phyloP scores from a whole-genome alignment of 2,888 invertebrate species.

The Petrophora chlorosata region DNA sequence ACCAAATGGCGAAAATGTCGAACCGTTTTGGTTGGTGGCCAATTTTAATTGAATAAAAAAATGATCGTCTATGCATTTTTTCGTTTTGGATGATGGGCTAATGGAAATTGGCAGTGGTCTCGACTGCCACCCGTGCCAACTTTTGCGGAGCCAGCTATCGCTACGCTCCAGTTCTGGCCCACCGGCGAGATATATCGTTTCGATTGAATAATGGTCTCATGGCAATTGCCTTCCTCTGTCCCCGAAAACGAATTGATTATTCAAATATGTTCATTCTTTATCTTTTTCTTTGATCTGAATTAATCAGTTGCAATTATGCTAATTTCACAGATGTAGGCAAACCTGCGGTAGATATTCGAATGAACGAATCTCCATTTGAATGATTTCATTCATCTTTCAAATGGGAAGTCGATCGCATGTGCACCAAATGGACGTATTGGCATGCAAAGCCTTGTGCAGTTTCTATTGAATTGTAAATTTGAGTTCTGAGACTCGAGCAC shows the following conservation, averaged over 20 bases:
- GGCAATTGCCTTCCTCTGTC: constrained; percentile 68
- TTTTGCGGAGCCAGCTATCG: constrained; percentile 81
- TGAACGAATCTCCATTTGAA: constrained; percentile 67
- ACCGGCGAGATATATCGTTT: constrained; percentile 77
- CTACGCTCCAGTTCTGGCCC: constrained; percentile 72
- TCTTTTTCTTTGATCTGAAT: constrained; percentile 25
- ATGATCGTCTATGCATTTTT: constrained; percentile 82
- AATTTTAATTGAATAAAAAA: constrained; percentile 84
- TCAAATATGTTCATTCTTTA: constrained; percentile 44
- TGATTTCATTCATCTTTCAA: constrained; percentile 79
- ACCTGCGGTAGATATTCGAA: constrained; percentile 45
- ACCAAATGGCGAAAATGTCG: constrained; percentile 47
- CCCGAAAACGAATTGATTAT: constrained; percentile 62
- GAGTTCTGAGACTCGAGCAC: constrained; percentile 69
- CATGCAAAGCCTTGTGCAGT: constrained; percentile 81
- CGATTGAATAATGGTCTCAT: constrained; percentile 80
- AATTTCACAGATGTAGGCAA: constrained; percentile 21
- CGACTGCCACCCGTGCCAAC: constrained; percentile 77
- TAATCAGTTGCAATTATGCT: constrained; percentile 21
- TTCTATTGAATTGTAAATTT: constrained; percentile 81
- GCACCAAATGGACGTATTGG: constrained; percentile 79
- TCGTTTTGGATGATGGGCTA: constrained; percentile 83
- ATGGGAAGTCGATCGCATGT: constrained; percentile 76
- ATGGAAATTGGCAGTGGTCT: constrained; percentile 83
- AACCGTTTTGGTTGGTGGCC: constrained; percentile 73